phyloP scores from a whole-genome alignment of 1,140 invertebrate species.

The Temnothorax nylanderi region DNA sequence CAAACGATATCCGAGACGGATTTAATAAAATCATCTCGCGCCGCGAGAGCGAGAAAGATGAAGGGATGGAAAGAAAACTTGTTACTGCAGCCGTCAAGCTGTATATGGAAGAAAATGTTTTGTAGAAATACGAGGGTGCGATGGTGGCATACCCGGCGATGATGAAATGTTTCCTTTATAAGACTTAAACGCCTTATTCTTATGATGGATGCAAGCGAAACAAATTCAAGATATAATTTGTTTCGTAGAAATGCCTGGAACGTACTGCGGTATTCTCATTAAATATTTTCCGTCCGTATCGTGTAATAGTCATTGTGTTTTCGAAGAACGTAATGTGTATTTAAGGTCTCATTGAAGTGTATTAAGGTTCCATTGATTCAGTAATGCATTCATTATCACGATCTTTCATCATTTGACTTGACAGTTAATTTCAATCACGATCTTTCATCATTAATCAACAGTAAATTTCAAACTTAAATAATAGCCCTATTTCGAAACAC shows the following conservation, averaged over 20 bases:
- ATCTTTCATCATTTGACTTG: too few relatives aligned
- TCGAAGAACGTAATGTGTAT: neutral
- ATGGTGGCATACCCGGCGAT: constrained; percentile 28
- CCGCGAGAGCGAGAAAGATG: constrained; percentile 17
- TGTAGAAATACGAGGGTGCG: constrained; percentile 45
- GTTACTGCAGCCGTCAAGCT: constrained; percentile 57
- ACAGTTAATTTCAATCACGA: too few relatives aligned
- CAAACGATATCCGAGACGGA: constrained; percentile 52
- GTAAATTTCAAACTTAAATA: neutral
- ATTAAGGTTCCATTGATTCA: neutral
- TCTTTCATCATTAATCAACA: too few relatives aligned
- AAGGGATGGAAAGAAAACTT: constrained; percentile 54
- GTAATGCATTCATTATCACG: neutral
- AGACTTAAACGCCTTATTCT: constrained; percentile 46
- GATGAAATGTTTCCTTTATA: constrained; percentile 49
- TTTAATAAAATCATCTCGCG: constrained; percentile 58
- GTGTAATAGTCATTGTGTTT: neutral
- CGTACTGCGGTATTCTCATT: neutral
- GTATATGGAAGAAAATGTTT: constrained; percentile 55
- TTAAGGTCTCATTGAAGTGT: neutral
- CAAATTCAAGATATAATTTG: constrained; percentile 31
- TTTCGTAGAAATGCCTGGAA: neutral
- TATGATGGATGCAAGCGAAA: constrained; percentile 37
- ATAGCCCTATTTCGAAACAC: neutral
- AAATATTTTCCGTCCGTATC: neutral